These are phyloP conservation scores for Edolisoma coerulescens DNA, from an alignment of 2,113 vertebrate species.

Conservation along the genomic window DNA sequence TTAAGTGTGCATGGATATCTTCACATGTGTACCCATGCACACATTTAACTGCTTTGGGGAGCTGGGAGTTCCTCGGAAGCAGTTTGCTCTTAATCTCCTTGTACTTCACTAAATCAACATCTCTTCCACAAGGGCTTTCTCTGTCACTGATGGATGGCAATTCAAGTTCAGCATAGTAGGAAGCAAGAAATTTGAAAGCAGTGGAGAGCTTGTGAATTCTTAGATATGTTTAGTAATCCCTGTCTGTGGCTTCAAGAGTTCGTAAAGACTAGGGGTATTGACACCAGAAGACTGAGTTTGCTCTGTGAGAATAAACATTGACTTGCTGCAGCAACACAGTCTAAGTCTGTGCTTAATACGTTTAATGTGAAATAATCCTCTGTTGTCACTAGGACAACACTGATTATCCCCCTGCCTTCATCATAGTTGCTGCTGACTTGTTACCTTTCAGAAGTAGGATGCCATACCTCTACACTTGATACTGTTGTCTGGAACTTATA, in stretches of 20 bases:
- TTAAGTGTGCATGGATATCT: neutral
- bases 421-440: neutral
- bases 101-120: neutral
- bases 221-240: neutral
- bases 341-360: neutral
- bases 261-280: neutral
- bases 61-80: neutral
- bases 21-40: neutral
- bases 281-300: neutral
- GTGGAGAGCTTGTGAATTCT: neutral
- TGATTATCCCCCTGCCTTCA: neutral
- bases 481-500: neutral
- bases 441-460: neutral
- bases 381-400: neutral
- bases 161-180: neutral
- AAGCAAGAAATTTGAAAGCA: neutral
- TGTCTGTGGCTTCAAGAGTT: neutral
- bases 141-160: neutral
- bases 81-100: neutral
- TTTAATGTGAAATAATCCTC: neutral
- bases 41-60: neutral
- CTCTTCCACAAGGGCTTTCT: neutral
- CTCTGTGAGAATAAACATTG: neutral
- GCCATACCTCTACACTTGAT: neutral
- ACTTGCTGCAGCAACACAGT: neutral